Base-by-base conservation (phyloP, 35 echinoderm and acorn worm species). In the Hemicentrotus pulcherrimus region DNA sequence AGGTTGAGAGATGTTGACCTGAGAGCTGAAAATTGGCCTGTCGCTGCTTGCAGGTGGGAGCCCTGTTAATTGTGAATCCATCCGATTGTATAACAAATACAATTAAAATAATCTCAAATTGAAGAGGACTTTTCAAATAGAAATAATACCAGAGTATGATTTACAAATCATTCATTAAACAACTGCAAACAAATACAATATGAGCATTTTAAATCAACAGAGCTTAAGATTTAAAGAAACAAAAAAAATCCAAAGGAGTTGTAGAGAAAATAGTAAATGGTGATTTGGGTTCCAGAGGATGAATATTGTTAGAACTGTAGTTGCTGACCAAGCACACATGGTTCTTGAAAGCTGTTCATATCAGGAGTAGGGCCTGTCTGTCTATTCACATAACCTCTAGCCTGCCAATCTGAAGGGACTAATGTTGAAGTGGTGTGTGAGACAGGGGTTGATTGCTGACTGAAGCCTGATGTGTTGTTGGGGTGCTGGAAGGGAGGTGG, bases 301-400 rank as follows among this genome's bases (percentile, higher is more conserved):
- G 65, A 28, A 93, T n/a, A 47, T 47, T n/a, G 30, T 33, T 93
- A 93, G 91, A 93, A 93, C 48, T 93, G 91, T 93, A 93, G 22
- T 93, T 32, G 91, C 24, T 93, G 91, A 31, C 19, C 32, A 28
- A 93, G 91, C 46, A 58, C 46, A 93, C 91, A 93, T 31, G 91
- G n/a, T 58, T 93, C 91, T 58, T 22, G 91, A 93, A 93, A 93
- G 91, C 46, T 93, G 91, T 93, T 93, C 32, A 93, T 47, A n/a
- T 58, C 91, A 14, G 91, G 32, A 33, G 46, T 22, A 47, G 91
- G 91, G 48, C 47, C 48, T 6, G 91, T 30, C 48, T 50, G 48
- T 47, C 91, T 33, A 58, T 58, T 58, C 19, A 93, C 11, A 31
- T 48, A 93, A 31, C 46, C 48, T 47, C 91, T 58, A 31, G n/a